Conservation (phyloP, 2,888 invertebrate genomes). For the Perdita meconis region DNA sequence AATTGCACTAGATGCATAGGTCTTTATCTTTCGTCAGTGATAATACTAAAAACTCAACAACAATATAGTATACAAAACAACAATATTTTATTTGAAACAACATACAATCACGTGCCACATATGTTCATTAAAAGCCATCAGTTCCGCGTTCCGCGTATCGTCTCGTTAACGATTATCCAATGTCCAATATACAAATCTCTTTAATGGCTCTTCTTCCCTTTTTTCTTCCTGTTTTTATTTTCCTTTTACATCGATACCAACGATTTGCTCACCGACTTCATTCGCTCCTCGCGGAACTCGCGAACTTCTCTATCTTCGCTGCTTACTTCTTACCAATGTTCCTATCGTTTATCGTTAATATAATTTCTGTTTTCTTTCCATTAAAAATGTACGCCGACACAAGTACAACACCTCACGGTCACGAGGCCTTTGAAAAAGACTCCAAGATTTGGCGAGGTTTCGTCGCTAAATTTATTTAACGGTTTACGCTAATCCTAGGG, state of each 20-base stretch:
- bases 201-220: neutral
- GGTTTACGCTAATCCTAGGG: slow-evolving; percentile 57
- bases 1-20: too few relatives aligned
- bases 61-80: slow-evolving; percentile 76
- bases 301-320: slow-evolving; percentile 50
- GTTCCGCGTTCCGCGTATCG: slow-evolving; percentile 62
- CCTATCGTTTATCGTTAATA: slow-evolving; percentile 28
- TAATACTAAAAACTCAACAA: too few relatives aligned
- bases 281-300: slow-evolving; percentile 46
- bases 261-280: neutral
- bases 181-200: slow-evolving; percentile 42
- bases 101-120: slow-evolving; percentile 77
- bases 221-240: neutral
- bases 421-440: slow-evolving; percentile 31
- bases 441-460: slow-evolving; percentile 55
- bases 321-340: slow-evolving; percentile 39
- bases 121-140: slow-evolving; percentile 67
- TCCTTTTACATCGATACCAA: neutral
- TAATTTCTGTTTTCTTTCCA: slow-evolving; percentile 25
- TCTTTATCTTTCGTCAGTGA: too few relatives aligned
- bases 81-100: slow-evolving; percentile 81
- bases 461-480: slow-evolving; percentile 48
- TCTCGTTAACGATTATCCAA: slow-evolving; percentile 27
- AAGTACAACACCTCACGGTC: slow-evolving; percentile 40
- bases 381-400: slow-evolving; percentile 63